These are phyloP conservation scores for Dufourea novaeangliae DNA, from an alignment of 1,140 invertebrate species.

Conservation along the genomic window DNA sequence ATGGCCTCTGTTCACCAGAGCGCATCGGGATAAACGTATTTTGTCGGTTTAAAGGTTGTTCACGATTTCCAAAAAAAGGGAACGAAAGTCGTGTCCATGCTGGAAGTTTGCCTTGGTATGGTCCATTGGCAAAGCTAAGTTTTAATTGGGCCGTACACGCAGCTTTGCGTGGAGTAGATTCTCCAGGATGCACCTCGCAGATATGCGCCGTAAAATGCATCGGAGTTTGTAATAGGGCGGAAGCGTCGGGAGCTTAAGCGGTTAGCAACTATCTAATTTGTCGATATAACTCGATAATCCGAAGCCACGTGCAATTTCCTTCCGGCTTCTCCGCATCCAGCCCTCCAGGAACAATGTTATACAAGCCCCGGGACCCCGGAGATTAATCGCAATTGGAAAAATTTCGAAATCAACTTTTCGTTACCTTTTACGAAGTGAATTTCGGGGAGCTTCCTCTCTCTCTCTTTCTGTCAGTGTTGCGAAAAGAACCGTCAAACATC, in stretches of 20 bases:
- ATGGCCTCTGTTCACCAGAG: too few species aligned
- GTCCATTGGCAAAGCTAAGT: neutral
- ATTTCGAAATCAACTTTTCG: neutral
- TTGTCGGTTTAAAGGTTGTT: too few species aligned
- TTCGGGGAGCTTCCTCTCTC: too few species aligned
- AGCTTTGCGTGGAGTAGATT: neutral
- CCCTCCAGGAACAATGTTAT: too few species aligned
- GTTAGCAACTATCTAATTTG: conserved; percentile 2
- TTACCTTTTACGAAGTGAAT: too few species aligned
- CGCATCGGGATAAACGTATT: too few species aligned
- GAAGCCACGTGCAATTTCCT: neutral
- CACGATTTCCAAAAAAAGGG: too few species aligned
- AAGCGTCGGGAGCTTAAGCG: conserved; percentile 1
- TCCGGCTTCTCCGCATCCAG: neutral
- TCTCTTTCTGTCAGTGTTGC: neutral
- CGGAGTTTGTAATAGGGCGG: conserved; percentile 1
- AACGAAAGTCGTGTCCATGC: too few species aligned
- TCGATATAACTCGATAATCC: conserved; percentile 2
- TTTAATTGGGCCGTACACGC: neutral
- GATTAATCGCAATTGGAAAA: neutral
- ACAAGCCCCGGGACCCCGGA: too few species aligned
- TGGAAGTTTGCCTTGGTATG: neutral
- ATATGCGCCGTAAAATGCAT: too few species aligned
- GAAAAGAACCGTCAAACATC: neutral
- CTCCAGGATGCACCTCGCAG: neutral